Conservation (phyloP, 2,888 invertebrate species). For the Orthosia gracilis region DNA sequence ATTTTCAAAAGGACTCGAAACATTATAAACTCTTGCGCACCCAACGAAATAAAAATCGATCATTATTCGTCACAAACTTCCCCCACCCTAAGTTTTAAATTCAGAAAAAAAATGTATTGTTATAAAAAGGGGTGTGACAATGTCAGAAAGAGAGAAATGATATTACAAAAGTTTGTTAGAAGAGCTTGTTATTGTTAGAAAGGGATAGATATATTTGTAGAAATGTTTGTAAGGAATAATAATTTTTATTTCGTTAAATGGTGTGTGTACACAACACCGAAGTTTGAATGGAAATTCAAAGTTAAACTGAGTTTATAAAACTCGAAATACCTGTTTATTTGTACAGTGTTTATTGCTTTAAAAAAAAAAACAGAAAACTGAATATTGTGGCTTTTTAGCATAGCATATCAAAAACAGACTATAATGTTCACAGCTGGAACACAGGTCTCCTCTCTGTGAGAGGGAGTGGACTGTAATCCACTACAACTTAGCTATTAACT, state of each 20-base stretch:
- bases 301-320: not conserved
- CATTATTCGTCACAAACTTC: constrained; percentile 61
- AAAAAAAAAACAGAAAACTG: not conserved
- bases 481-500: too few species aligned
- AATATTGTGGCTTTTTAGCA: too few species aligned
- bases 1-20: constrained; percentile 38
- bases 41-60: constrained; percentile 48
- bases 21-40: constrained; percentile 62
- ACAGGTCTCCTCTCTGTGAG: too few species aligned
- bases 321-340: not conserved
- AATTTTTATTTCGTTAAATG: constrained; percentile 51
- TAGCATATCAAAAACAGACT: too few species aligned
- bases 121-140: constrained; percentile 74
- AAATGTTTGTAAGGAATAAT: constrained; percentile 43
- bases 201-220: constrained; percentile 63
- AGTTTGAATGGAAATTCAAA: not conserved
- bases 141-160: constrained; percentile 66
- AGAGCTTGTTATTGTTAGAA: constrained; percentile 55
- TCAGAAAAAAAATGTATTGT: constrained; percentile 65
- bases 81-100: constrained; percentile 65
- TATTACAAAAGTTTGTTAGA: constrained; percentile 58
- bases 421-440: too few species aligned
- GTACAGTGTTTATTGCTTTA: not conserved
- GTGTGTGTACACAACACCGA: constrained; percentile 29
- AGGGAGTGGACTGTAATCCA: too few species aligned